These are phyloP conservation scores for Archilochus colubris DNA, from an alignment of 2,113 vertebrate genomes.

Conservation along the genomic window DNA sequence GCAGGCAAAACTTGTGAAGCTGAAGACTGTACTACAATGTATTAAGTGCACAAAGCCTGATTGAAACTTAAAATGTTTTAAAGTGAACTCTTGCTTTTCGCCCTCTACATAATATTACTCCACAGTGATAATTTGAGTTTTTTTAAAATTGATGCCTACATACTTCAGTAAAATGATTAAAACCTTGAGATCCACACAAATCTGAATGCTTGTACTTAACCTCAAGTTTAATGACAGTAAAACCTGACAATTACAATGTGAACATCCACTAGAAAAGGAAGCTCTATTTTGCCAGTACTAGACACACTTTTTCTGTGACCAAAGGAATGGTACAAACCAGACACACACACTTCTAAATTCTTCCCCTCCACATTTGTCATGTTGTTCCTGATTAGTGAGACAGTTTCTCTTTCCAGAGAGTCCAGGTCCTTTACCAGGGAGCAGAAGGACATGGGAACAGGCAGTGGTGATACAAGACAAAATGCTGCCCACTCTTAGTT, in stretches of 20 bases:
- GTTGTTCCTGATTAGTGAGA: background rate
- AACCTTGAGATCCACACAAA: background rate
- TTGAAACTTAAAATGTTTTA: background rate
- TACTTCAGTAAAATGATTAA: background rate
- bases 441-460: background rate
- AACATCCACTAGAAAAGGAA: background rate
- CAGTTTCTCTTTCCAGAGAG: background rate
- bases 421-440: background rate
- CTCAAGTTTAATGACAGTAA: background rate
- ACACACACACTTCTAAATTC: background rate
- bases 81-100: background rate
- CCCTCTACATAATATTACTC: background rate
- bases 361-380: background rate
- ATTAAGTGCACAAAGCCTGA: background rate
- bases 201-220: background rate
- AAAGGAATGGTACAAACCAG: slow-evolving; percentile 11
- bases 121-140: background rate
- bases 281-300: background rate
- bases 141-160: background rate
- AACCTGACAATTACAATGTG: background rate
- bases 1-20: background rate
- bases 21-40: background rate
- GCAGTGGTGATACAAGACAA: slow-evolving; percentile 9
- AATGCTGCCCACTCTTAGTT: background rate
- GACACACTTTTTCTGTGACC: background rate